These are phyloP conservation scores for Cossypha caffra DNA, from an alignment of 2,797 vertebrate genomes.

Conservation along the genomic window DNA sequence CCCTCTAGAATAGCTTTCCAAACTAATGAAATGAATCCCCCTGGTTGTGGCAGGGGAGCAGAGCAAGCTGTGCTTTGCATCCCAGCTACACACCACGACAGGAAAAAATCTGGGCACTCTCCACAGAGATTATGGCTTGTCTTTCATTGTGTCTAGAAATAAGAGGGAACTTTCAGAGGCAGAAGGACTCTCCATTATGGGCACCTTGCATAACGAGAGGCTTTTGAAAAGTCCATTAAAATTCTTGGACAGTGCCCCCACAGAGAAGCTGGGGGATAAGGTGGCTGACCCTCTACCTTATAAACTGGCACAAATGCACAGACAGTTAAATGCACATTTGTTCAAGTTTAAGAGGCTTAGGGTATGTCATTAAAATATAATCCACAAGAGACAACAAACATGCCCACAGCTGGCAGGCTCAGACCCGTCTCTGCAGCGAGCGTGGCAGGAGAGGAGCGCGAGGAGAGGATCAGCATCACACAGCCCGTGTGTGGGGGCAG, in stretches of 20 bases:
- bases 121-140: neutral
- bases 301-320: neutral
- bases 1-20: neutral
- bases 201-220: neutral
- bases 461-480: neutral
- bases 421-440: neutral
- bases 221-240: constrained; percentile 38
- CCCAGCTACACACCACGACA: neutral
- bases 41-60: neutral
- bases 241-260: neutral
- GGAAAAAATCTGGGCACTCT: neutral
- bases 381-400: neutral
- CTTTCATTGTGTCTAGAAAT: neutral
- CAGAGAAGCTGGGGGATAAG: neutral
- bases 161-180: neutral
- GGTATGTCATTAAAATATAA: constrained; percentile 51
- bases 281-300: constrained; percentile 10
- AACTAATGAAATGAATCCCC: constrained; percentile 31
- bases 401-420: constrained; percentile 17
- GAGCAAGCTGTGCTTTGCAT: neutral
- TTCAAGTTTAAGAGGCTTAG: constrained; percentile 45
- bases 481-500: fast-evolving
- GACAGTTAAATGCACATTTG: constrained; percentile 18
- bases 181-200: neutral
- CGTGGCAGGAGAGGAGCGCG: neutral